These are phyloP conservation scores for Meda fulgida DNA, from an alignment of 2,797 vertebrate species.

Conservation along the genomic window DNA sequence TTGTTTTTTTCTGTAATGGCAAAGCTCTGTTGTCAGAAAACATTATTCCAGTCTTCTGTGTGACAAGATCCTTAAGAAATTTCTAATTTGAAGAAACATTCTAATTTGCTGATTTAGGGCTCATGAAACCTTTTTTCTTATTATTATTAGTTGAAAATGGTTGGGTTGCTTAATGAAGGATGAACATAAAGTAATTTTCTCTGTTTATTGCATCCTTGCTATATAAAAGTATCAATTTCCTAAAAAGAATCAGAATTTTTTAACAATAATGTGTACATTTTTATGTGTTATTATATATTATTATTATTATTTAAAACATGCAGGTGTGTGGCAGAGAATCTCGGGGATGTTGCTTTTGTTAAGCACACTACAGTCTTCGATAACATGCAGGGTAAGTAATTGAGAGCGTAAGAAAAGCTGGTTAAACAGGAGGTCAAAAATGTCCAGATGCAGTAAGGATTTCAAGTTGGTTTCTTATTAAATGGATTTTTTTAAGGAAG, in stretches of 20 bases:
- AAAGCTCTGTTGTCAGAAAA: background rate
- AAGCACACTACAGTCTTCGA: slow-evolving; percentile 83
- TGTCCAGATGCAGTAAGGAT: slow-evolving; percentile 11
- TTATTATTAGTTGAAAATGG: background rate
- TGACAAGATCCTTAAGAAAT: background rate
- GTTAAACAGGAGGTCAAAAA: slow-evolving; percentile 20
- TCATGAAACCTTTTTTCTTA: background rate
- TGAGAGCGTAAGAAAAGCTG: background rate
- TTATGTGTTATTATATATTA: background rate
- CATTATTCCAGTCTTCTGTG: background rate
- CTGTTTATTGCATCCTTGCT: background rate
- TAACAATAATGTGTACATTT: background rate
- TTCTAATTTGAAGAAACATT: background rate
- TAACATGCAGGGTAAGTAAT: slow-evolving; percentile 78
- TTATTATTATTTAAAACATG: slow-evolving; percentile 29
- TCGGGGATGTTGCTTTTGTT: slow-evolving; percentile 82
- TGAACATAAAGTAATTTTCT: background rate
- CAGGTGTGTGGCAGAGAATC: slow-evolving; percentile 84
- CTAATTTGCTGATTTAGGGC: background rate
- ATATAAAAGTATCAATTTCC: background rate
- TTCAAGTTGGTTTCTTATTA: slow-evolving; percentile 25
- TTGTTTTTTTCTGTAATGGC: background rate
- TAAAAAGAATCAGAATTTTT: background rate
- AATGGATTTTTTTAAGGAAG: slow-evolving; percentile 7
- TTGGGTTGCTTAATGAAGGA: background rate